phyloP scores from a whole-genome alignment of 1,140 invertebrate genomes.

The Zaprionus davidi region DNA sequence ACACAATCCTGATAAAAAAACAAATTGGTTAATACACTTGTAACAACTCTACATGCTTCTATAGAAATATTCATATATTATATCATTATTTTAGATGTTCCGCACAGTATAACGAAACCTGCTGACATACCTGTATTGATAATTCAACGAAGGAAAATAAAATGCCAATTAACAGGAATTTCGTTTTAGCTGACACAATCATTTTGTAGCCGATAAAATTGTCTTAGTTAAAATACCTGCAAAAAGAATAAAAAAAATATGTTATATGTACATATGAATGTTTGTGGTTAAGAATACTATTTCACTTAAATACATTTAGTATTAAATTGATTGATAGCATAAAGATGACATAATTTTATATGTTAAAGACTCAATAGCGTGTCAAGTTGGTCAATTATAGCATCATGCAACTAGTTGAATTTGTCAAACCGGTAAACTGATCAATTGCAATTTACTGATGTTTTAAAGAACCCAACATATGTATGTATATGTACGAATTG shows the following conservation, averaged over 20 bases:
- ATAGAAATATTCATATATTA: background rate
- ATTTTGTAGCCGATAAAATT: background rate
- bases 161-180: background rate
- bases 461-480: background rate
- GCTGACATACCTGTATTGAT: background rate
- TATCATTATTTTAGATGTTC: background rate
- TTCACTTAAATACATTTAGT: background rate
- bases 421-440: background rate
- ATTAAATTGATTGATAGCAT: background rate
- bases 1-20: constrained; percentile 86
- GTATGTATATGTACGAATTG: background rate
- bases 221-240: background rate
- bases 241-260: background rate
- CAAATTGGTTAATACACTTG: background rate
- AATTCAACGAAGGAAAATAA: background rate
- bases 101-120: background rate
- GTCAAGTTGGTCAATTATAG: background rate
- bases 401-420: background rate
- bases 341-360: no score
- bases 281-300: background rate
- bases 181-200: background rate
- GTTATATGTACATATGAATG: background rate
- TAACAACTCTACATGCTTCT: background rate
- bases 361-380: background rate
- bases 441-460: background rate